Conservation (phyloP, 2,113 vertebrate genomes). For the Phalacrocorax carbo region DNA sequence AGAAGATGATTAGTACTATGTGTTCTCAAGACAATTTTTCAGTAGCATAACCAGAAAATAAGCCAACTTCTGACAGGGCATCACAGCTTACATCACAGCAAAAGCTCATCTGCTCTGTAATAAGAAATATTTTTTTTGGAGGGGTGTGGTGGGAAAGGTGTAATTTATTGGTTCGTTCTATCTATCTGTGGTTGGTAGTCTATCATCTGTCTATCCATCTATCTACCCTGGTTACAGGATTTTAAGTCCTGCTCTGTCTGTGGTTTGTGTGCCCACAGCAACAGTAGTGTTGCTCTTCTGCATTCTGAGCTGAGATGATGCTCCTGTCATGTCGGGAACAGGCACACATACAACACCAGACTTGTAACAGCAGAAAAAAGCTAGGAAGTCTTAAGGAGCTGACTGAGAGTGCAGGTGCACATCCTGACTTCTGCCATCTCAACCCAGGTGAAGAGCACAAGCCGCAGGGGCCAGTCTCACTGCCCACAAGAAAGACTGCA, state of each 20-base stretch:
- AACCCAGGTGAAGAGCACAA: background rate
- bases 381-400: background rate
- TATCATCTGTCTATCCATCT: too few relatives aligned
- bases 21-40: background rate
- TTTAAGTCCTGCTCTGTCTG: background rate
- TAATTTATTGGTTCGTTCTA: background rate
- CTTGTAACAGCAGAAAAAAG: background rate
- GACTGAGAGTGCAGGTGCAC: background rate
- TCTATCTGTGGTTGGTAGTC: too few relatives aligned
- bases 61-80: background rate
- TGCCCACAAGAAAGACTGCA: background rate
- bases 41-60: background rate
- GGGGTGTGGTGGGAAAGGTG: background rate
- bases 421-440: background rate
- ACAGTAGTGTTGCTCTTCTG: background rate
- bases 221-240: background rate
- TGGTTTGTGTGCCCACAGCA: background rate
- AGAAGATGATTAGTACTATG: background rate
- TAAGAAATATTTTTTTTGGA: background rate
- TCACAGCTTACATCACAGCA: background rate
- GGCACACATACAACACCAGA: background rate
- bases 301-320: background rate
- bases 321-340: accelerated
- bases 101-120: background rate
- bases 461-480: background rate